Evolutionary conservation across 1,140 invertebrate species (phyloP).

Genomic region (Drosophila sulfurigaster): DNA sequence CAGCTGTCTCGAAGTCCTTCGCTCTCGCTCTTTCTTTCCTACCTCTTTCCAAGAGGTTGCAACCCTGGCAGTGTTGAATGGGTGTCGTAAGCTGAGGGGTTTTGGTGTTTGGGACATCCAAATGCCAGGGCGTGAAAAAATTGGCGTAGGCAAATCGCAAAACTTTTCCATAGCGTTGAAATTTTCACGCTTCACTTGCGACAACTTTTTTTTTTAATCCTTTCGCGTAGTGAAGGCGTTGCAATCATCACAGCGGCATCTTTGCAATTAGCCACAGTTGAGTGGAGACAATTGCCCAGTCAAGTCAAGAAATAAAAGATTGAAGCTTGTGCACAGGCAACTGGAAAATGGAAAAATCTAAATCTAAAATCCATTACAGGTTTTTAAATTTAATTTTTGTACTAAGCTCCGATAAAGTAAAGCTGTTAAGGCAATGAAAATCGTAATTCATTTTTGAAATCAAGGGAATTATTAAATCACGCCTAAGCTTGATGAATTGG

Average conservation of each 20-base stretch:
- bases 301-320: background rate
- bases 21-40: background rate
- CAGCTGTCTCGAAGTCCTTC: background rate
- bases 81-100: background rate
- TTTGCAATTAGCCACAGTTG: constrained; percentile 22
- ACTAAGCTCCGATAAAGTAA: too few relatives aligned
- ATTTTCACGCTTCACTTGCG: constrained; percentile 56
- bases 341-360: background rate
- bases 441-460: too few relatives aligned
- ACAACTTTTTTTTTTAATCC: constrained; percentile 56
- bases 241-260: constrained; percentile 15
- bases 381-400: too few relatives aligned
- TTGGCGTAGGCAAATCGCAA: constrained; percentile 31
- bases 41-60: background rate
- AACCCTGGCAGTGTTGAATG: too few relatives aligned
- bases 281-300: background rate
- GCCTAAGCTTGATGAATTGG: too few relatives aligned
- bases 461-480: too few relatives aligned
- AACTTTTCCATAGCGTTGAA: constrained; percentile 54
- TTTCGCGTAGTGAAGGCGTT: background rate
- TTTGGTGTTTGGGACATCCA: background rate
- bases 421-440: too few relatives aligned
- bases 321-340: background rate
- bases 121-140: constrained; percentile 40
- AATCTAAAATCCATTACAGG: background rate